phyloP scores from a whole-genome alignment of 2,797 vertebrate genomes.

The Sparus aurata region DNA sequence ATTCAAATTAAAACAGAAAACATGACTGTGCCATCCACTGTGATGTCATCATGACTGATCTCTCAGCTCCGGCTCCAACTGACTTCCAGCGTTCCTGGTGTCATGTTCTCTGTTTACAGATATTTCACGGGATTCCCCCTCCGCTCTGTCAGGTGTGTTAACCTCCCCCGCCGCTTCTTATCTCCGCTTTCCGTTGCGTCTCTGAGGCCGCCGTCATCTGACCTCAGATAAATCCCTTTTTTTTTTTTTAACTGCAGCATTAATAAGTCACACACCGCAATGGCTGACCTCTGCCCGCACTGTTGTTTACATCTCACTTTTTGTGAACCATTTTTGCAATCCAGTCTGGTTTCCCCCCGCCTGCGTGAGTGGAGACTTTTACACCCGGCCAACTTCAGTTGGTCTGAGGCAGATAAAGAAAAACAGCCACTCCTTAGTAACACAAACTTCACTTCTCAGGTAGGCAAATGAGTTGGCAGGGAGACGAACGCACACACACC shows the following conservation, averaged over 20 bases:
- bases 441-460: slow-evolving; percentile 40
- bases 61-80: no score
- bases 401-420: slow-evolving; percentile 57
- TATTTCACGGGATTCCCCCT: slow-evolving; percentile 8
- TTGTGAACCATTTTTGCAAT: slow-evolving; percentile 44
- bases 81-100: no score
- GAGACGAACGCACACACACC: slow-evolving; percentile 34
- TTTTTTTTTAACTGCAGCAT: slow-evolving; percentile 18
- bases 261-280: slow-evolving; percentile 32
- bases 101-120: slow-evolving; percentile 9
- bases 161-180: slow-evolving; percentile 14
- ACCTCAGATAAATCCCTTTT: slow-evolving; percentile 50
- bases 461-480: slow-evolving; percentile 64
- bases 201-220: slow-evolving; percentile 1
- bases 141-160: not conserved
- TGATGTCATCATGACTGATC: no score
- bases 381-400: slow-evolving; percentile 79
- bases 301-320: slow-evolving; percentile 61
- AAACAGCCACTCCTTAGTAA: slow-evolving; percentile 69
- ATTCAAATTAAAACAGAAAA: no score
- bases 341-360: slow-evolving; percentile 60
- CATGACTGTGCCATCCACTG: no score
- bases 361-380: slow-evolving; percentile 65
- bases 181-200: slow-evolving; percentile 34
- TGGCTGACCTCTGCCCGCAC: slow-evolving; percentile 41